Evolutionary conservation across 2,113 vertebrate species (phyloP).

Genomic region (Corydoras sp.): DNA sequence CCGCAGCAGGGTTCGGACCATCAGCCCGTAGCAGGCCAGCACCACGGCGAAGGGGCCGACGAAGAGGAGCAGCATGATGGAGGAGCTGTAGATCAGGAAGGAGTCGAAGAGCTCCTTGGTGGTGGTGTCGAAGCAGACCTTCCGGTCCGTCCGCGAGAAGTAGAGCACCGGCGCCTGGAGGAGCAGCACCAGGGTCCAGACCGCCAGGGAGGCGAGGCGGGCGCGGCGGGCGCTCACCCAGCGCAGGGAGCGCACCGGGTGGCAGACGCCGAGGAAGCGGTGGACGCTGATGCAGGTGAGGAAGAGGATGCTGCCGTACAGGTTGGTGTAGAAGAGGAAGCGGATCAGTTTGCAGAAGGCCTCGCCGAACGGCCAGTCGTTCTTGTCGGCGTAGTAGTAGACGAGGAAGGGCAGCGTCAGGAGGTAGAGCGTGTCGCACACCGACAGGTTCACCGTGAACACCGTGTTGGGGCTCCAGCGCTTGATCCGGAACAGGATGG

Average conservation of each 20-base stretch:
- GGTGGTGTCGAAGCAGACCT: conserved; percentile 86
- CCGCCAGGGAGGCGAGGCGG: conserved; percentile 60
- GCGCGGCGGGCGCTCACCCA: conserved; percentile 79
- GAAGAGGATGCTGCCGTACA: conserved; percentile 93
- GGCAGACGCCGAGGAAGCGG: conserved; percentile 84
- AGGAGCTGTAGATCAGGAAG: conserved; percentile 83
- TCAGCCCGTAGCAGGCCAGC: conserved; percentile 82
- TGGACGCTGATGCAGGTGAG: conserved; percentile 91
- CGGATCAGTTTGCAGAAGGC: conserved; percentile 86
- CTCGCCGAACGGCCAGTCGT: conserved; percentile 88
- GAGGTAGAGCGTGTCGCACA: conserved; percentile 83
- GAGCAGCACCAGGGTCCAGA: conserved; percentile 75
- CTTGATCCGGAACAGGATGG: conserved; percentile 84
- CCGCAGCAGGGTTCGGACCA: conserved; percentile 76
- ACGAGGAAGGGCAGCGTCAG: conserved; percentile 88
- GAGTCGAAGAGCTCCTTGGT: conserved; percentile 76
- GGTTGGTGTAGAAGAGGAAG: conserved; percentile 93
- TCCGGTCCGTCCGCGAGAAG: conserved; percentile 75
- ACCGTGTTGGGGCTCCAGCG: conserved; percentile 88
- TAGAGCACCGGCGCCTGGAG: conserved; percentile 84
- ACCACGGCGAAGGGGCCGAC: conserved; percentile 79
- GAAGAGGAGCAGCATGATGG: conserved; percentile 81
- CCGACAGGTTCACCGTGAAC: conserved; percentile 91
- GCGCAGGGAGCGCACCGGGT: conserved; percentile 75
- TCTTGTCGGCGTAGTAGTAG: conserved; percentile 82